phyloP scores from a whole-genome alignment of 2,888 invertebrate species.

The Stenurella melanura region DNA sequence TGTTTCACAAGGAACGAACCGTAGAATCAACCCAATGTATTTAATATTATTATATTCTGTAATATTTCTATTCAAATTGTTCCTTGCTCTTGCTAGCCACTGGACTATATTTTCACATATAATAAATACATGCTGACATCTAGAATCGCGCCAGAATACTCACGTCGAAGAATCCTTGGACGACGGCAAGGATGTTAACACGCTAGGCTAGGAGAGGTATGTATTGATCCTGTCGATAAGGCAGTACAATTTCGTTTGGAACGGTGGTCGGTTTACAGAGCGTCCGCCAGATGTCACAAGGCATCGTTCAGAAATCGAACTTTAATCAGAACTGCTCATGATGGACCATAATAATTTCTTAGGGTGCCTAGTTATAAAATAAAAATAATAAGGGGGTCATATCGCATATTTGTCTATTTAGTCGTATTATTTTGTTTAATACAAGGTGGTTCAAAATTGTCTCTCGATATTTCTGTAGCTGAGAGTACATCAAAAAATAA shows the following conservation, averaged over 20 bases:
- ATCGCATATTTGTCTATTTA: too few species aligned
- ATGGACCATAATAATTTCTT: not conserved
- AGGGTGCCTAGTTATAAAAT: not conserved
- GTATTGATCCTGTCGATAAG: conserved; percentile 31
- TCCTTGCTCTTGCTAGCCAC: too few species aligned
- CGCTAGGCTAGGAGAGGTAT: conserved; percentile 1
- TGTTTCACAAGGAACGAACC: too few species aligned
- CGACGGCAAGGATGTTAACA: not conserved
- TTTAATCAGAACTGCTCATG: not conserved
- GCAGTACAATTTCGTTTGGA: conserved; percentile 9
- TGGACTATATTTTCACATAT: too few species aligned
- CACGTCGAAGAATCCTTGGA: not conserved
- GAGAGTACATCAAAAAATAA: too few species aligned
- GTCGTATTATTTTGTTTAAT: too few species aligned
- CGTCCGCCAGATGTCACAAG: conserved; percentile 18
- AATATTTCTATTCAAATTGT: too few species aligned
- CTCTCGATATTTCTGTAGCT: too few species aligned
- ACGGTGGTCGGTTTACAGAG: not conserved
- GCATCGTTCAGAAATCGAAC: conserved; percentile 1
- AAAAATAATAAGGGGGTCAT: too few species aligned
- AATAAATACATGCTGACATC: conserved; percentile 5
- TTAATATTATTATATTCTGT: too few species aligned
- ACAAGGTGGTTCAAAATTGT: too few species aligned
- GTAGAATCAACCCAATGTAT: too few species aligned
- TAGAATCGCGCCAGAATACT: conserved; percentile 4